phyloP scores from a whole-genome alignment of 2,113 vertebrate genomes.

The Ia io region DNA sequence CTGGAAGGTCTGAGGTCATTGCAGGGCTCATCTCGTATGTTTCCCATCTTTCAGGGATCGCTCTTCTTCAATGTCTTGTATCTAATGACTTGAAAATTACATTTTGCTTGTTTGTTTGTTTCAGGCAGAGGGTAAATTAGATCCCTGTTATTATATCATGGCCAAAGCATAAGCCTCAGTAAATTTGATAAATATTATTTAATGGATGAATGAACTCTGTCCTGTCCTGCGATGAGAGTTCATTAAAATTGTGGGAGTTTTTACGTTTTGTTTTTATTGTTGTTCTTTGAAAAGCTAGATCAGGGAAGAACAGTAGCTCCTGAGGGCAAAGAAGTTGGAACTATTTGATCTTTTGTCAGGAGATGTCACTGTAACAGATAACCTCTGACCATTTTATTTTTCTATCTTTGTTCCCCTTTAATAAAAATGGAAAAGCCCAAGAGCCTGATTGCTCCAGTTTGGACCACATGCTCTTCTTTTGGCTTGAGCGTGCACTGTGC shows the following conservation, averaged over 20 bases:
- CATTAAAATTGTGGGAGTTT: not conserved
- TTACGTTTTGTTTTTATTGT: not conserved
- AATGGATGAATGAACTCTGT: not conserved
- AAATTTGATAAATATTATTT: constrained; percentile 5
- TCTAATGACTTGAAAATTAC: not conserved
- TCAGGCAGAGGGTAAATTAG: not conserved
- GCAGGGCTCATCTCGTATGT: not conserved
- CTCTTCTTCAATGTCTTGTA: not conserved
- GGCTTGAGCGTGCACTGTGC: not conserved
- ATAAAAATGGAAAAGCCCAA: not conserved
- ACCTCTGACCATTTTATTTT: not conserved
- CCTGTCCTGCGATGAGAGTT: not conserved
- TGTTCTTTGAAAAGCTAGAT: constrained; percentile 52
- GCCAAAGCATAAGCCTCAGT: not conserved
- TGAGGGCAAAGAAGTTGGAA: not conserved
- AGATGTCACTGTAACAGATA: not conserved
- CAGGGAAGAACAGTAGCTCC: not conserved
- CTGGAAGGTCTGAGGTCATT: not conserved
- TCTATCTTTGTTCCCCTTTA: not conserved
- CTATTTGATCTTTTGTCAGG: not conserved
- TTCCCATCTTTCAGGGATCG: not conserved
- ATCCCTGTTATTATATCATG: not conserved
- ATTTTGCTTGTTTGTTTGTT: not conserved
- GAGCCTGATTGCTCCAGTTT: not conserved
- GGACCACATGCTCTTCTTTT: not conserved